A percentile compares a stretch with the other conserved stretches of the same genome.
Conservation (phyloP, 92 coral and sea anemone genomes). For the Actinernus sp. region DNA sequence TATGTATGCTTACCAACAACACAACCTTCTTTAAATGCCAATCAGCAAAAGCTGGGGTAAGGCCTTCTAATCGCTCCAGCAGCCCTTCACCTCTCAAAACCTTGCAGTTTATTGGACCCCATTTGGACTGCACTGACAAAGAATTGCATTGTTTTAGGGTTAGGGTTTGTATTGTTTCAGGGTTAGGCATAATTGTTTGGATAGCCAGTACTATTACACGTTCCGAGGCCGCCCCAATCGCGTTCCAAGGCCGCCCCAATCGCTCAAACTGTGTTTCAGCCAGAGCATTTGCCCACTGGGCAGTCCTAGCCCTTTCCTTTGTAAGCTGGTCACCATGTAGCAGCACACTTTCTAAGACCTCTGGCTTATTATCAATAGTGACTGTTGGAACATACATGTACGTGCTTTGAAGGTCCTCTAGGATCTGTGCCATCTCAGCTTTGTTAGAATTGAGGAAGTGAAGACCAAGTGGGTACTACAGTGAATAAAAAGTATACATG, state of each 20-base stretch:
- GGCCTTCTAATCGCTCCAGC: slow-evolving; percentile 9
- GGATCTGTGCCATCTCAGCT: slow-evolving; percentile 49
- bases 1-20: slow-evolving; percentile 6
- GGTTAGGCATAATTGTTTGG: too few relatives aligned
- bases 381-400: slow-evolving; percentile 19
- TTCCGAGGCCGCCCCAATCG: too few relatives aligned
- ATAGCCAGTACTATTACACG: too few relatives aligned
- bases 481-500: background rate
- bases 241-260: background rate
- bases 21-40: slow-evolving; percentile 59
- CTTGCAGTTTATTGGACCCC: too few relatives aligned
- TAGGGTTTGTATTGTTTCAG: too few relatives aligned
- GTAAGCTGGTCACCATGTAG: slow-evolving; percentile 64
- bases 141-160: too few relatives aligned
- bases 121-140: too few relatives aligned
- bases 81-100: too few relatives aligned
- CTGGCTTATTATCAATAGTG: background rate
- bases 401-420: slow-evolving; percentile 21
- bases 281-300: slow-evolving; percentile 46
- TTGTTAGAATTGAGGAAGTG: slow-evolving; percentile 21
- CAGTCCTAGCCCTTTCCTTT: slow-evolving; percentile 62
- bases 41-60: slow-evolving; percentile 61
- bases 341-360: slow-evolving; percentile 22
- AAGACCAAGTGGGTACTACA: slow-evolving; percentile 32
- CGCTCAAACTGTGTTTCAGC: slow-evolving; percentile 46